phyloP scores from a whole-genome alignment of 2,797 vertebrate species.

The Gila robusta region DNA sequence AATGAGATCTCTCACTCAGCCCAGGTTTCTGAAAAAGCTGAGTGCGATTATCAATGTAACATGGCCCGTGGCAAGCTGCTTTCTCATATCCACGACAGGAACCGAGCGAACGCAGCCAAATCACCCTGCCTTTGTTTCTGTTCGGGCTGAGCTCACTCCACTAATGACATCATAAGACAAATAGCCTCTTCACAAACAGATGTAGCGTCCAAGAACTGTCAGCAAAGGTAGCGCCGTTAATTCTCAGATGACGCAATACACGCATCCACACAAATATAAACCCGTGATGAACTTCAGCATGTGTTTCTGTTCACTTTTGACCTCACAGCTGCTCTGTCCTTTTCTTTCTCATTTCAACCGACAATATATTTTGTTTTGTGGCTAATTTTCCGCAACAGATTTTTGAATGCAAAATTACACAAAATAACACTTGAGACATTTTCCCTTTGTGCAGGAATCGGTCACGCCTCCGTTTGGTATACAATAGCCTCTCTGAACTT shows the following conservation, averaged over 20 bases:
- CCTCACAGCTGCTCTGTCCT: constrained; percentile 10
- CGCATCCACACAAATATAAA: not conserved
- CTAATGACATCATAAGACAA: constrained; percentile 55
- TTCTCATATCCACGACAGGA: constrained; percentile 39
- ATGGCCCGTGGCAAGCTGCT: constrained; percentile 29
- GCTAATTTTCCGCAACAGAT: not conserved
- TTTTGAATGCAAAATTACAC: constrained; percentile 3
- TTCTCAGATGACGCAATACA: not conserved
- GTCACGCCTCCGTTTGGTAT: constrained; percentile 47
- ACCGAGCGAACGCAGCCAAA: constrained; percentile 39
- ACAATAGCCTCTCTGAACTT: constrained; percentile 56
- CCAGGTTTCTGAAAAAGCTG: constrained; percentile 14
- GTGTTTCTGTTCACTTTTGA: constrained; percentile 27
- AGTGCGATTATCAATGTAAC: constrained; percentile 34
- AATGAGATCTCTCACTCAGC: not conserved
- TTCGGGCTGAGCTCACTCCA: constrained; percentile 40
- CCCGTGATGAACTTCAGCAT: not conserved
- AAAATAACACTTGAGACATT: constrained; percentile 48
- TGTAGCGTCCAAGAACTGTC: constrained; percentile 24
- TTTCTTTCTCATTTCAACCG: constrained; percentile 13
- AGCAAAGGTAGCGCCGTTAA: not conserved
- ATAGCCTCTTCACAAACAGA: constrained; percentile 45
- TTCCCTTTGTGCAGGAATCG: constrained; percentile 49
- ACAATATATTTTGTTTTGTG: constrained; percentile 2
- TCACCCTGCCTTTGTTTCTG: constrained; percentile 46